A percentile compares a stretch with the other conserved stretches of the same genome.
These are phyloP conservation scores for Chaetophractus vellerosus DNA, from an alignment of 2,797 vertebrate species.

Conservation along the genomic window DNA sequence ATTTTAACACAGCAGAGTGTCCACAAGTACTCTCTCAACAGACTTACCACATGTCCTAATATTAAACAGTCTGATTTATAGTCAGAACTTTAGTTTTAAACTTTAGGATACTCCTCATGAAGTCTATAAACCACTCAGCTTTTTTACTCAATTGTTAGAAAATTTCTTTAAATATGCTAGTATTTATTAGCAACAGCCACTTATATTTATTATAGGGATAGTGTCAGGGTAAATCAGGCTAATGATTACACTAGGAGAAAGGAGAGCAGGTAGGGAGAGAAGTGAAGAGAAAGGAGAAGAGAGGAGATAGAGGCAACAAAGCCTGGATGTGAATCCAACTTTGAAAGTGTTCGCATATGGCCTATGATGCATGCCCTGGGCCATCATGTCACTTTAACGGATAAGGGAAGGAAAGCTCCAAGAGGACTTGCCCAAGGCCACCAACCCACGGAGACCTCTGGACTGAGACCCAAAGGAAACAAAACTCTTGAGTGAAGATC, in stretches of 20 bases:
- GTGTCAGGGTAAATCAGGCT: background rate
- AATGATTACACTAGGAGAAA: background rate
- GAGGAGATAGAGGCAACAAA: background rate
- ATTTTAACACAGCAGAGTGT: background rate
- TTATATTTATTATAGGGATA: background rate
- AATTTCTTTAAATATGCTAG: background rate
- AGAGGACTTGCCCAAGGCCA: background rate
- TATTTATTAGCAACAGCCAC: background rate
- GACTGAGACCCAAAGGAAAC: background rate
- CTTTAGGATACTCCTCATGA: background rate
- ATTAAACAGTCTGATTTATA: background rate
- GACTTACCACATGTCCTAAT: background rate
- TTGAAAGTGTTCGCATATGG: background rate
- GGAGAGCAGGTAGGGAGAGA: background rate
- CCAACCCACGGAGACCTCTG: background rate
- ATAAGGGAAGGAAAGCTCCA: background rate
- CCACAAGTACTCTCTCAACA: background rate
- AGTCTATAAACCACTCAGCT: background rate
- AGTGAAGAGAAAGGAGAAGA: background rate
- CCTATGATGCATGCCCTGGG: background rate
- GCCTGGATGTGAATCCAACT: background rate
- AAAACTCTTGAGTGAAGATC: background rate
- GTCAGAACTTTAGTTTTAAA: background rate
- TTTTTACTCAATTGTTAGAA: background rate
- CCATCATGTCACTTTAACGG: background rate